Evolutionary conservation across 2,113 vertebrate species (phyloP), one percentile per base, ranked within the genome.

Genomic region (Protobothrops flavoviridis): DNA sequence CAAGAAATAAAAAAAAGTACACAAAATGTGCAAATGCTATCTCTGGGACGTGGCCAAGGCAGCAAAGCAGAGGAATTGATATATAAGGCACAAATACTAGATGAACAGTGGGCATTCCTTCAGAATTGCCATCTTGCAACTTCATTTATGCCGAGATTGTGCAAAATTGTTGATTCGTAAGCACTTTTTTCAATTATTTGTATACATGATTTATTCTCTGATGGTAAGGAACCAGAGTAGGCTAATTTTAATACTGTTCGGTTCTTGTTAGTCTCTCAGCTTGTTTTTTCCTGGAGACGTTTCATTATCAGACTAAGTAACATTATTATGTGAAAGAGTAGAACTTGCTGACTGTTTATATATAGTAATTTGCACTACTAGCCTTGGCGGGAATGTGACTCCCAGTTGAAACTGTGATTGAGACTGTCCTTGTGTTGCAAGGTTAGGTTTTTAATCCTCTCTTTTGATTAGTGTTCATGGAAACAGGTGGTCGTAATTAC

Each of bases 111-210:
- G 97, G 95, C 97, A 89, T 97, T 97, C 92, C 96, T 97, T 5
- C 96, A 97, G 93, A 97, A 97, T 93, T 97, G 97, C 93, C 97
- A 97, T 87, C 96, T 97, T 0, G 97, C 97, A 0, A 92, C 95
- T 0, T 95, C 96, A 0, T 97, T 98, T 81, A 96, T 97, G 97
- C 97, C 97, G 0, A 94, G 81, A 12, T 97, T 98, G 1, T 94
- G 95, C 39, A 3, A 91, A 6, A 96, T 97, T 61, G 88, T 98
- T 24, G 95, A 97, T 11, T 95, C 85, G 97, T 98, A 94, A 97
- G 97, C 93, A 13, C 56, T 43, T 45, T 9, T 3, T 9, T 1
- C 55, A 50, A 45, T 33, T 93, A 52, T 48, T 93, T 55, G 12
- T 69, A 55, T 20, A 24, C 12, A 2, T 45, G 24, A 20, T 88